Evolutionary conservation across 2,888 invertebrate genomes (phyloP), one percentile per base, ranked within the genome.

Genomic region (Argyra leucocephala): DNA sequence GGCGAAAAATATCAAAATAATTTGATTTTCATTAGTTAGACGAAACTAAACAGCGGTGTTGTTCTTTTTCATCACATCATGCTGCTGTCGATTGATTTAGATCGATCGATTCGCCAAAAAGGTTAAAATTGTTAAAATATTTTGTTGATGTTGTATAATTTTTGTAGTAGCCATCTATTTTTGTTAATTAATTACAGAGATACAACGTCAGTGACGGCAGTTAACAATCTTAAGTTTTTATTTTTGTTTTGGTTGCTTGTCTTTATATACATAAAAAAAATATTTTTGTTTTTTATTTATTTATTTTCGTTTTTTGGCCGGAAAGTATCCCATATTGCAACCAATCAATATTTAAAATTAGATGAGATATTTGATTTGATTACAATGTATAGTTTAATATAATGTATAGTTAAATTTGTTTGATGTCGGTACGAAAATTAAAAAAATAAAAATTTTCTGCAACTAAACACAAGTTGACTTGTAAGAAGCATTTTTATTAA

Each of bases 151-250:
- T 48, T 48, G 48, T 5, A 9, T 37, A 26, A 26, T 31, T 31
- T 48, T 48, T 48, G 48, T 48, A 48, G 48, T 48, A 48, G 48
- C 48, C 48, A 48, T 48, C 48, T 15, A 48, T 48, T 37, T 48
- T 18, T 48, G 48, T 48, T 48, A 48, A 48, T 48, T 48, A 48
- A 48, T 48, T 48, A 48, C 5, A 48, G 5, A 31, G 10, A 31
- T 7, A 48, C 48, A 48, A n/a, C n/a, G 18, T 48, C 48, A 48
- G n/a, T 48, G 48, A n/a, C 48, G 48, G 48, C 5, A 48, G 48
- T 48, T 48, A 48, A 48, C 48, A 15, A 48, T 48, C 48, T 48
- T n/a, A 18, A 3, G 48, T 48, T 18, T 48, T 12, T 31, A 10
- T 31, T 12, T 31, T 31, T 31, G 7, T 31, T 2, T 4, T 31